Conservation (phyloP, 2,113 vertebrate species). For the Periophthalmodon schlosseri region DNA sequence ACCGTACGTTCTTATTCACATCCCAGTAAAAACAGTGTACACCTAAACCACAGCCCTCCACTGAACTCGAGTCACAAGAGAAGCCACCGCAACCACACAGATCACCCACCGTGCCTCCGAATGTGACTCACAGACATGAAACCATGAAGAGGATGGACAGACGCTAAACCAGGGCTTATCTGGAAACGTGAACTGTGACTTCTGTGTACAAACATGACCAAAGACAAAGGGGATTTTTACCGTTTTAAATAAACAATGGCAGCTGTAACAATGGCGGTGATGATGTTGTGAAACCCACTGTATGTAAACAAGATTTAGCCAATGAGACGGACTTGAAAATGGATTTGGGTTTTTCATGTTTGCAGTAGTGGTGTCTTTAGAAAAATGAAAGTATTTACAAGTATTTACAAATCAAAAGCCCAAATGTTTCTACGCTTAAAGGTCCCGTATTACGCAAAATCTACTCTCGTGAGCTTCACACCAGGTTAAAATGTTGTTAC, state of each 20-base stretch:
- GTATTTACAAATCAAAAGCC: too few species aligned
- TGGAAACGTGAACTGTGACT: slow-evolving; percentile 17
- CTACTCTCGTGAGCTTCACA: too few species aligned
- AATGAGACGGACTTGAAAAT: not conserved
- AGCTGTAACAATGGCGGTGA: slow-evolving; percentile 5
- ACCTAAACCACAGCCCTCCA: slow-evolving; percentile 31
- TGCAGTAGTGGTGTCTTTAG: too few species aligned
- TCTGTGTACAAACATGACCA: not conserved
- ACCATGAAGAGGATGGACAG: slow-evolving; percentile 32
- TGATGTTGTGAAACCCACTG: not conserved
- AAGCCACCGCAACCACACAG: slow-evolving; percentile 51
- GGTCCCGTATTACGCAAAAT: too few species aligned
- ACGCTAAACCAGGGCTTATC: slow-evolving; percentile 10
- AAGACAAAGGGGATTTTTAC: slow-evolving; percentile 31
- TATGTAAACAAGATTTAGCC: not conserved
- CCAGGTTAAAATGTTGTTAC: too few species aligned
- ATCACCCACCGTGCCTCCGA: slow-evolving; percentile 44
- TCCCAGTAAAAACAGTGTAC: not conserved
- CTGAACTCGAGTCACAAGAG: slow-evolving; percentile 51
- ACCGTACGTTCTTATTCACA: not conserved
- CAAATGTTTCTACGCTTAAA: too few species aligned
- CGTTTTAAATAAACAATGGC: slow-evolving; percentile 7
- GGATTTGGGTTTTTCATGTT: not conserved
- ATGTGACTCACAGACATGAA: slow-evolving; percentile 23
- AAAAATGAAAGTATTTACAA: too few species aligned